Conservation (phyloP, 2,797 vertebrate species). For the Erithacus rubecula region DNA sequence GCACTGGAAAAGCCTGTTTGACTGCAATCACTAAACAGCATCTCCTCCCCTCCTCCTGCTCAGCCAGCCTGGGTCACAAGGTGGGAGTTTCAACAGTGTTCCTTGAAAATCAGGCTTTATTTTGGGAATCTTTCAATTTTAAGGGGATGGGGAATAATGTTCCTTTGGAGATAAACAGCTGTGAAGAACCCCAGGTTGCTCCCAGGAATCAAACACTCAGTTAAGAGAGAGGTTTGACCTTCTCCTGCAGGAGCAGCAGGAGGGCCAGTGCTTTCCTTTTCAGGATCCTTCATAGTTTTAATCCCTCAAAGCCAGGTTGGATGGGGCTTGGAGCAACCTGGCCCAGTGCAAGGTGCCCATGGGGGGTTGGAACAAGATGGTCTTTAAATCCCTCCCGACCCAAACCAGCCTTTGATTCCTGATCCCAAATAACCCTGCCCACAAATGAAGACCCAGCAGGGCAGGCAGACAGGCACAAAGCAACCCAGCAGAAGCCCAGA, state of each 20-base stretch:
- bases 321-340: background rate
- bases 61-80: background rate
- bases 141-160: background rate
- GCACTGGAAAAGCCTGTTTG: constrained; percentile 25
- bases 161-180: background rate
- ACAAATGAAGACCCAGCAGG: background rate
- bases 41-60: background rate
- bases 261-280: background rate
- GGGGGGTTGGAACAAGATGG: background rate
- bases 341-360: background rate
- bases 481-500: background rate
- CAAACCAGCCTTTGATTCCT: background rate
- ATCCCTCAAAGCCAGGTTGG: background rate
- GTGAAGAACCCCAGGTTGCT: background rate
- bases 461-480: background rate
- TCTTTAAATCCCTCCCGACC: background rate
- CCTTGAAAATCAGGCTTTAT: background rate
- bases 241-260: background rate
- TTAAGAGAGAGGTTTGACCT: background rate
- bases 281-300: background rate
- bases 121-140: background rate
- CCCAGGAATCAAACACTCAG: background rate
- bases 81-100: background rate
- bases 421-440: background rate
- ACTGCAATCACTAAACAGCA: background rate